Evolutionary conservation across 2,888 invertebrate genomes (phyloP).

Genomic region (Nephrotoma appendiculata): DNA sequence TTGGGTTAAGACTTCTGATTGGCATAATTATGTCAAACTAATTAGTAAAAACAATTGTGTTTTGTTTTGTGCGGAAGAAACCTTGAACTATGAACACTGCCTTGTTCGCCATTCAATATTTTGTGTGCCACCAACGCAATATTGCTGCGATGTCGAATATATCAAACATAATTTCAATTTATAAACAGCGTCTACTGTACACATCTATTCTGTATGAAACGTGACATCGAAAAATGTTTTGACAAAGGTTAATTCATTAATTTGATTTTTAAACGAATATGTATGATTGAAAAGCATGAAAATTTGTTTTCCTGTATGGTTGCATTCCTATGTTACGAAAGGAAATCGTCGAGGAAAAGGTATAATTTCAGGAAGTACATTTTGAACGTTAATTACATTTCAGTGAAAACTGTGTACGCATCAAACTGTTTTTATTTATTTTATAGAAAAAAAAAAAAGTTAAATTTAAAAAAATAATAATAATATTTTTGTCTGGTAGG

Average conservation of each 20-base stretch:
- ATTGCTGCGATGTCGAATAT: neutral
- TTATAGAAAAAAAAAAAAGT: neutral
- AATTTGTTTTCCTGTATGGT: neutral
- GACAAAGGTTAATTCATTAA: neutral
- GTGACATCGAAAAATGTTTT: neutral
- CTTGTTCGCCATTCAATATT: neutral
- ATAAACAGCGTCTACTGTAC: neutral
- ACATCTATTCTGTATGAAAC: no score
- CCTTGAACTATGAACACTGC: neutral
- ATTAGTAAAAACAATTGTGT: neutral
- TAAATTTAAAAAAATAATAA: neutral
- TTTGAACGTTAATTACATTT: neutral
- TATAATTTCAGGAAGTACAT: neutral
- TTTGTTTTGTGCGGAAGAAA: neutral
- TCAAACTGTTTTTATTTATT: neutral
- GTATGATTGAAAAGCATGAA: neutral
- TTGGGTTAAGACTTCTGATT: neutral
- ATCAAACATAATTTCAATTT: neutral
- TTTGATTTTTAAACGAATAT: neutral
- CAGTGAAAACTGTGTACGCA: neutral
- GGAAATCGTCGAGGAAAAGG: neutral
- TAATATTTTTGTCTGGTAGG: neutral
- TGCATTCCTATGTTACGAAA: neutral
- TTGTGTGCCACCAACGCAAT: neutral
- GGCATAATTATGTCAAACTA: neutral